phyloP scores from a whole-genome alignment of 1,140 invertebrate species.

The Sitophilus oryzae region DNA sequence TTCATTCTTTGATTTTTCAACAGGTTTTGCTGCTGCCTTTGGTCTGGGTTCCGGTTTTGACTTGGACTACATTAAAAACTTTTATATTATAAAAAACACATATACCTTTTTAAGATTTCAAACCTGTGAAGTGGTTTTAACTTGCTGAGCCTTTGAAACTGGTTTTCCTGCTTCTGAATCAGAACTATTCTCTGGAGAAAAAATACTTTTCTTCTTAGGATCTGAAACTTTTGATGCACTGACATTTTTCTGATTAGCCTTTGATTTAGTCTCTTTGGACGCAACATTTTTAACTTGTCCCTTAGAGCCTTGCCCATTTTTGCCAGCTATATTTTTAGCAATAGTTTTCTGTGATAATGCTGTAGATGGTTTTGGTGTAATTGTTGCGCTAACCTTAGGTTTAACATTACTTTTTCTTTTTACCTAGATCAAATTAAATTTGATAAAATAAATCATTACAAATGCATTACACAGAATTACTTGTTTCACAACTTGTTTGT shows the following conservation, averaged over 20 bases:
- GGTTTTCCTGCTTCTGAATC: slow-evolving; percentile 51
- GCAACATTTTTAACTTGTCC: slow-evolving; percentile 3
- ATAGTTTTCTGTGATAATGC: slow-evolving; percentile 40
- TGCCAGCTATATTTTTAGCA: slow-evolving; percentile 10
- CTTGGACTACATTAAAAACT: slow-evolving; percentile 9
- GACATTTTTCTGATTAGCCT: slow-evolving; percentile 18
- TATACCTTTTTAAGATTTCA: not conserved
- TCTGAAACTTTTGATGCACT: slow-evolving; percentile 32
- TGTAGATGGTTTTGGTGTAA: slow-evolving; percentile 53
- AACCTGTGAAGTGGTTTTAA: slow-evolving; percentile 11
- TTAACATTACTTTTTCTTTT: slow-evolving; percentile 31
- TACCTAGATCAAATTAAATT: not conserved
- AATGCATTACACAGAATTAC: no score
- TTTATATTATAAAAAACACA: not conserved
- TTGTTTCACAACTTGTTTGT: slow-evolving; percentile 42
- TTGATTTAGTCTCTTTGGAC: slow-evolving; percentile 26
- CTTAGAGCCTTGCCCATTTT: slow-evolving; percentile 9
- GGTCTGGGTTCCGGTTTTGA: slow-evolving; percentile 37
- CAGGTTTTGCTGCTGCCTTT: slow-evolving; percentile 38
- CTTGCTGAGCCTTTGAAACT: slow-evolving; percentile 28
- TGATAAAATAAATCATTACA: no score
- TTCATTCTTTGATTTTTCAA: slow-evolving; percentile 36
- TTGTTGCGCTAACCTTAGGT: slow-evolving; percentile 41
- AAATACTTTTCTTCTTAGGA: slow-evolving; percentile 73
- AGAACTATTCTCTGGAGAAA: slow-evolving; percentile 74